Base-by-base conservation (phyloP, 2,888 invertebrate genomes). In the Melanchra persicariae region DNA sequence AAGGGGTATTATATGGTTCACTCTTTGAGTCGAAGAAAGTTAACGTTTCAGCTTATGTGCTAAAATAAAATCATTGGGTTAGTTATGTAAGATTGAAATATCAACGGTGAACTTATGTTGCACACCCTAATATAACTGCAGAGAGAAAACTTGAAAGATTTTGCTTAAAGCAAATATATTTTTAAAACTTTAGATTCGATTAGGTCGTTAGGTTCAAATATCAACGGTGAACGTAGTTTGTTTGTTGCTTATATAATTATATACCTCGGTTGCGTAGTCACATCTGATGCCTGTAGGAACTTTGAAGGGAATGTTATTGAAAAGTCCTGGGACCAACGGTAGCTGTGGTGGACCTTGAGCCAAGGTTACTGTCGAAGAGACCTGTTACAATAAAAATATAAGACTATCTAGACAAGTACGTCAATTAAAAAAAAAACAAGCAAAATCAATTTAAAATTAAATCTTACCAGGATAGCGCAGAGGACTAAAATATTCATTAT, bases 391-490 rank as follows among this genome's bases (percentile, higher is more conserved):
- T 2, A 63, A 49, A 9, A 43, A 61, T 30, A 51, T 17, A 7
- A 34, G 24, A 40, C 17, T 15, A 40, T 0, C 3, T 2, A 54
- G 24, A 34, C 2, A 22, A 22, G 17, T 45, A 9, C 8, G 9
- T 7, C 10, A n/a, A n/a, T n/a, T n/a, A n/a, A n/a, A n/a, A n/a
- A 12, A 22, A 51, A 51, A 24, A n/a, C 10, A 22, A 12, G 8
- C 15, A 34, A 58, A 59, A 22, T 22, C 8, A 47, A 40, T 10
- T 0, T 30, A 24, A 30, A 54, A 37, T 12, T 22, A 51, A 26
- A 40, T 47, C 81, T 87, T 87, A 90, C 89, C 86, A 88, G 75
- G 30, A 86, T 68, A 49, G 86, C 80, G 69, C 81, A 83, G 51
- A 86, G 71, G 63, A 84, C 83, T 37, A 76, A 34, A 37, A 72